A percentile compares a stretch with the other conserved stretches of the same genome.
Evolutionary conservation across 1,140 invertebrate genomes (phyloP).

Genomic region (Leptestheria dahalacensis): DNA sequence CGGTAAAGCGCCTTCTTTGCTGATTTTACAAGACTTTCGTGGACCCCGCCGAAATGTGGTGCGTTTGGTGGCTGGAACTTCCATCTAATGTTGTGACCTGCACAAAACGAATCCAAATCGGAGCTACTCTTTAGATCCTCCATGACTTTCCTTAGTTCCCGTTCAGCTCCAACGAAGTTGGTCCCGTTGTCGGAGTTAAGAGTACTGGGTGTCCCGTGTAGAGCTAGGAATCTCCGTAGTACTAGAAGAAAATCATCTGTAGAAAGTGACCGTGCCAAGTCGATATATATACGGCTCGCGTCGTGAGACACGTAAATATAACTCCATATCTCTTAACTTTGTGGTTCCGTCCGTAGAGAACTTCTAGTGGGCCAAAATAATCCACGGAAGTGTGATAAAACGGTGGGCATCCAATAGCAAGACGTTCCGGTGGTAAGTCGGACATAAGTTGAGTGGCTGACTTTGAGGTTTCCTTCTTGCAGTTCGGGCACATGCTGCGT

Average conservation of each 20-base stretch:
- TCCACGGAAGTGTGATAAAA: not conserved
- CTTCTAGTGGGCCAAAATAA: not conserved
- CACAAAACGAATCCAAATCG: slow-evolving; percentile 17
- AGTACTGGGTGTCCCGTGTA: slow-evolving; percentile 26
- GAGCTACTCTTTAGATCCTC: slow-evolving; percentile 22
- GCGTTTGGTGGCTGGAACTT: slow-evolving; percentile 29
- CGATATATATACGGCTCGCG: slow-evolving; percentile 19
- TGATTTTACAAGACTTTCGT: not conserved
- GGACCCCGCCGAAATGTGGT: slow-evolving; percentile 15
- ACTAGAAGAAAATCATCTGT: slow-evolving; percentile 27
- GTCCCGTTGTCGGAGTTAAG: slow-evolving; percentile 27
- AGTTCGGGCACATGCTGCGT: not conserved
- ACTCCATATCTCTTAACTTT: not conserved
- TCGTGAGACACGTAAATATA: not conserved
- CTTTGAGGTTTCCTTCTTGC: not conserved
- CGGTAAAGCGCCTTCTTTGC: not conserved
- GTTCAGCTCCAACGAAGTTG: slow-evolving; percentile 24
- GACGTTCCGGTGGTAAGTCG: slow-evolving; percentile 9
- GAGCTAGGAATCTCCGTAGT: slow-evolving; percentile 29
- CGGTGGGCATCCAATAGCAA: no score
- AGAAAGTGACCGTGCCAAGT: slow-evolving; percentile 24
- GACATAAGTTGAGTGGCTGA: slow-evolving; percentile 11
- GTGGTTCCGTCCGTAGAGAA: not conserved
- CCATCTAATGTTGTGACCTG: slow-evolving; percentile 24
- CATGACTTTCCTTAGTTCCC: slow-evolving; percentile 14